Conservation (phyloP, 2,113 vertebrate genomes). For the Myrmophylax atrothorax region DNA sequence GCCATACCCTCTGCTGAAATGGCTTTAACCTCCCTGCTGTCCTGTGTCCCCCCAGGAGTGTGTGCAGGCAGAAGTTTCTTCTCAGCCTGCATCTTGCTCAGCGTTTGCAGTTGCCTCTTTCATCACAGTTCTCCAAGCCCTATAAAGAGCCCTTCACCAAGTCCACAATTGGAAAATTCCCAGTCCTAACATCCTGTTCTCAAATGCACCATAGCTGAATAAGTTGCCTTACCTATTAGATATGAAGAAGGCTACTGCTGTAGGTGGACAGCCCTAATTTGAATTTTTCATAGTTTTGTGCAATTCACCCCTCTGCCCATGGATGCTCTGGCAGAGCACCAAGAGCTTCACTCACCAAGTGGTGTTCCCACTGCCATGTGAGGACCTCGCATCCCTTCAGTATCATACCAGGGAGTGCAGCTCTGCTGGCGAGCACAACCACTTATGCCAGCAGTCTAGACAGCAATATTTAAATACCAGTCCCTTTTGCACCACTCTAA, state of each 20-base stretch:
- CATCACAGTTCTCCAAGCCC: neutral
- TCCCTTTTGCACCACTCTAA: neutral
- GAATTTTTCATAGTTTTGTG: neutral
- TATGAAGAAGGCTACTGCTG: neutral
- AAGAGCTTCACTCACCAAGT: neutral
- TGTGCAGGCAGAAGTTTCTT: neutral
- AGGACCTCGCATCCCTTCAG: neutral
- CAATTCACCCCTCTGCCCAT: neutral
- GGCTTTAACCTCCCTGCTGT: neutral
- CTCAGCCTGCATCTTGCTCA: neutral
- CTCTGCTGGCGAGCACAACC: neutral
- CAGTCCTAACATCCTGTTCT: neutral
- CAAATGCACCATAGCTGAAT: fast-evolving
- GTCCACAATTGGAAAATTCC: neutral
- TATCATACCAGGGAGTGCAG: fast-evolving
- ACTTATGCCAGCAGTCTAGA: neutral
- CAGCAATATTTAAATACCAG: neutral
- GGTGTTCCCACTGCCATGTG: fast-evolving
- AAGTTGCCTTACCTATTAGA: neutral
- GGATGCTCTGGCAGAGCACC: neutral
- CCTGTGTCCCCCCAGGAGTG: neutral
- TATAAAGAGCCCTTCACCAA: neutral
- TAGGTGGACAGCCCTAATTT: neutral
- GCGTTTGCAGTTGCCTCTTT: neutral
- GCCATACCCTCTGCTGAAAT: neutral